Evolutionary conservation across 2,113 vertebrate genomes (phyloP), one percentile per base, ranked within the genome.

Genomic region (Salvator merianae): DNA sequence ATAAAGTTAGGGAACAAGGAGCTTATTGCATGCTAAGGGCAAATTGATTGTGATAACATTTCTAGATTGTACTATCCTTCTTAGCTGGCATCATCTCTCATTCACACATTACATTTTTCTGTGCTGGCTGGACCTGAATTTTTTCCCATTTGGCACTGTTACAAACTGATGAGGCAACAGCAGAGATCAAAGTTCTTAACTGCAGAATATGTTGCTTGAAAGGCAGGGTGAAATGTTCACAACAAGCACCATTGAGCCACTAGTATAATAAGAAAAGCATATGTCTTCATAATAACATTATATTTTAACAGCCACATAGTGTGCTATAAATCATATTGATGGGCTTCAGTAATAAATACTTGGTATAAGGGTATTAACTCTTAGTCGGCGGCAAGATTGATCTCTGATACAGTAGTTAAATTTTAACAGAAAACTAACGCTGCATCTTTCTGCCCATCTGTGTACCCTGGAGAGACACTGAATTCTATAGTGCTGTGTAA

Each of bases 401-500:
- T 18, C 59, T 84, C 74, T 62, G 32, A 36, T 89, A 55, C 66
- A 87, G 38, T 4, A 71, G 7, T 68, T 86, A 87, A 91, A 43
- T 77, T 53, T 69, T 63, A 88, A 43, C 0, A 2, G 76, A 92
- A 93, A 70, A 28, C 28, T 24, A 43, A 30, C 30, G n/a, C 26
- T 76, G 2, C 55, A 74, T 85, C 81, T 92, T 88, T 59, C 72
- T 80, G 40, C 63, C 7, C n/a, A 0, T 10, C 71, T 70, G 22
- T 53, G 87, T 92, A 79, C 69, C 78, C 20, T 3, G n/a, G 87
- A 40, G 78, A 59, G 59, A 73, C 75, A 47, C 0, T 3, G 32
- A 88, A 86, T 91, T 94, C 89, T 76, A 66, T 53, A 53, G 13
- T 75, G 81, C 82, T 90, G 0, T 5, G 26, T 72, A 73, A 55